Evolutionary conservation across 1,140 invertebrate genomes (phyloP).

Genomic region (Gryllus bimaculatus): DNA sequence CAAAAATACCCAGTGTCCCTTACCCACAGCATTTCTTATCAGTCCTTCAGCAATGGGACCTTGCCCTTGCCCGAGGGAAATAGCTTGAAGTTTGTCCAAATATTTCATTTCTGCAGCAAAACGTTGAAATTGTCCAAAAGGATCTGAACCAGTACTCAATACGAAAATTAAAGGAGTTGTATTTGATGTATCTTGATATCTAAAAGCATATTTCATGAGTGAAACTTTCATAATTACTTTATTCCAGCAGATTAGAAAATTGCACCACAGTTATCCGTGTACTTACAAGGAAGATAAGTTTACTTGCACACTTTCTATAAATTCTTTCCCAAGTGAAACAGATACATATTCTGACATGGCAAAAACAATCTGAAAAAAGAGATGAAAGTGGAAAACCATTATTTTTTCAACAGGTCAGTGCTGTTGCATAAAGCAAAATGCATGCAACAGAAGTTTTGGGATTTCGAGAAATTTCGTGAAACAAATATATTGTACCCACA

Average conservation of each 20-base stretch:
- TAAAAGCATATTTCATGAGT: constrained; percentile 27
- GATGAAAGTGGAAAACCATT: neutral
- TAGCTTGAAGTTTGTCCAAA: constrained; percentile 63
- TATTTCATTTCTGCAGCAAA: constrained; percentile 74
- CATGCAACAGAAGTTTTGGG: too few relatives aligned
- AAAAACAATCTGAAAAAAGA: constrained; percentile 49
- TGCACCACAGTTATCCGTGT: constrained; percentile 19
- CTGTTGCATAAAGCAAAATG: too few relatives aligned
- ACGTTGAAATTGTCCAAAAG: constrained; percentile 66
- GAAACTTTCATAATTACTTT: too few relatives aligned
- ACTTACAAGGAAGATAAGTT: constrained; percentile 58
- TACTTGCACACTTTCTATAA: constrained; percentile 65
- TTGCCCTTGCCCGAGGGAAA: constrained; percentile 86
- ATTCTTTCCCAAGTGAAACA: constrained; percentile 60
- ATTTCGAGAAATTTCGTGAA: too few relatives aligned
- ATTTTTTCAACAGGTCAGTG: too few relatives aligned
- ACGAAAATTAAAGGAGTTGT: constrained; percentile 77
- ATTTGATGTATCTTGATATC: constrained; percentile 61
- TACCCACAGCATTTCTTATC: constrained; percentile 56
- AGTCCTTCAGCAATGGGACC: constrained; percentile 72
- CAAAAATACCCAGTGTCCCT: constrained; percentile 76
- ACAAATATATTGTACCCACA: too few relatives aligned
- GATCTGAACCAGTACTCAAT: constrained; percentile 84
- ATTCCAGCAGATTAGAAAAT: neutral
- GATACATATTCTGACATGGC: constrained; percentile 70